Base-by-base conservation (phyloP, 2,113 vertebrate species). In the Chloebia gouldiae region DNA sequence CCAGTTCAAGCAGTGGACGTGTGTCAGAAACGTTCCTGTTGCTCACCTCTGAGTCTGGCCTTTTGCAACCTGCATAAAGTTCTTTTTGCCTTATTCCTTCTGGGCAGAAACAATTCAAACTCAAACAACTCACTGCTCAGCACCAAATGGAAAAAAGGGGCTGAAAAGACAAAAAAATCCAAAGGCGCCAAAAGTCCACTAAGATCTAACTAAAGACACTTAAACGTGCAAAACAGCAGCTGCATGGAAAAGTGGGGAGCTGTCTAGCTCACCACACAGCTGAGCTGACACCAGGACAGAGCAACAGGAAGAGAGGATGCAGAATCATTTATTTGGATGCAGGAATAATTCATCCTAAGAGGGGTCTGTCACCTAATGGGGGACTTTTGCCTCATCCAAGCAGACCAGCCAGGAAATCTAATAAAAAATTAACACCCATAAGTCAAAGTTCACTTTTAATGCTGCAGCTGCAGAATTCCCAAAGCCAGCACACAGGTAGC, bases 401-500 rank as follows among this genome's bases (percentile, higher is more conserved):
- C 1, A 1, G 51, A 50, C 42, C 73, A 75, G 35, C 35, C 24
- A 28, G 20, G 16, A 24, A 83, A 39, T 8, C 33, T n/a, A 27
- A 88, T 61, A 49, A 61, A 50, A 80, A 73, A 60, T 53, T 53
- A 79, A 79, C 73, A 47, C 22, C 24, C 13, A 10, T 18, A 12
- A 1, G 1, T 9, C 72, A 61, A 86, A 90, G 76, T 88, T 92
- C 72, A 81, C 50, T 59, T 81, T 28, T 77, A 73, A 56, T 40
- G 76, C 68, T 54, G 75, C 82, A 90, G 59, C 80, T 92, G 78
- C 66, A 85, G 51, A 93, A 87, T 57, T 82, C 63, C 81, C 70
- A 49, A 35, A 95, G 61, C 57, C 87, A 82, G 49, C 42, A 31
- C 39, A 47, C 3, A 61, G 28, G 40, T 1, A 65, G 59, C 50